These are phyloP conservation scores for Thymelicus acteon DNA, from an alignment of 2,888 invertebrate species.

Conservation along the genomic window DNA sequence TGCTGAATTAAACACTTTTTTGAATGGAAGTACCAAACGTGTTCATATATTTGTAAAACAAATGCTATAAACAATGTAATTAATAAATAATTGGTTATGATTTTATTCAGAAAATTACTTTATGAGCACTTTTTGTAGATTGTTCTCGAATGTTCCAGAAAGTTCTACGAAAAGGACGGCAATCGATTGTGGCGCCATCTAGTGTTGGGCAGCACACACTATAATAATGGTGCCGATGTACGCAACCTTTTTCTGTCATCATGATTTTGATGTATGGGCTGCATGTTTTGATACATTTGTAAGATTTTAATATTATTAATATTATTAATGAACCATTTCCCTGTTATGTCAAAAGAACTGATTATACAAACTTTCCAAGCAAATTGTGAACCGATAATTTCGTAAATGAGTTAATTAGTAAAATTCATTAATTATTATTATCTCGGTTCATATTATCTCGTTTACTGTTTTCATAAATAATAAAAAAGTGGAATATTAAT, in stretches of 20 bases:
- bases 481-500: too few species aligned
- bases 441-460: too few species aligned
- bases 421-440: too few species aligned
- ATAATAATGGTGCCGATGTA: constrained; percentile 38
- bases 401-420: too few species aligned
- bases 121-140: constrained; percentile 52
- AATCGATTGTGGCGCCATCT: constrained; percentile 48
- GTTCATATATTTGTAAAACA: not conserved
- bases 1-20: constrained; percentile 39
- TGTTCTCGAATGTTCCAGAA: constrained; percentile 67
- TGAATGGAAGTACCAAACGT: constrained; percentile 41
- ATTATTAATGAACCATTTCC: too few species aligned
- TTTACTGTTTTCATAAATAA: too few species aligned
- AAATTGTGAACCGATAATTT: too few species aligned
- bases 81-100: constrained; percentile 1
- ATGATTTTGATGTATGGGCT: not conserved
- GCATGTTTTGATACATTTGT: too few species aligned
- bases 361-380: too few species aligned
- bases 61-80: not conserved
- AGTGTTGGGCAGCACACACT: constrained; percentile 51
- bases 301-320: too few species aligned
- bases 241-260: constrained; percentile 56
- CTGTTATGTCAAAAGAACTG: too few species aligned
- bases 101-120: constrained; percentile 47
- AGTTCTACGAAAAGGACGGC: constrained; percentile 41